Percentiles rank a stretch among this genome's conserved stretches.
phyloP scores from a whole-genome alignment of 2,888 invertebrate species.

The Amphipoea lucens region DNA sequence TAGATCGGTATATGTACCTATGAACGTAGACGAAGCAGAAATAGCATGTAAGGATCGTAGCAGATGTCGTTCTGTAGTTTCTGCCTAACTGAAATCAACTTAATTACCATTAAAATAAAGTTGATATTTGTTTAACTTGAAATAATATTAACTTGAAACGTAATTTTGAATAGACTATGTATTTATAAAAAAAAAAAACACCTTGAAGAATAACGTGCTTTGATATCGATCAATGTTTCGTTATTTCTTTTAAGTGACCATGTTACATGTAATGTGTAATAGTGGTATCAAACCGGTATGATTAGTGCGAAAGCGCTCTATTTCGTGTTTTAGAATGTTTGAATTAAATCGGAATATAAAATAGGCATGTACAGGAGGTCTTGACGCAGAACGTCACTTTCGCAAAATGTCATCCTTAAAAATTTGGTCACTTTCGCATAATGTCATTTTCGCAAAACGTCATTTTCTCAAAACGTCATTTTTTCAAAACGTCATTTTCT shows the following conservation, averaged over 20 bases:
- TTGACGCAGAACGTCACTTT: no score
- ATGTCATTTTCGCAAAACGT: no score
- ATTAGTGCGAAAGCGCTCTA: background rate
- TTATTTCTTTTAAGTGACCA: background rate
- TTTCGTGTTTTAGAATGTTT: background rate
- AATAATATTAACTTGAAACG: no score
- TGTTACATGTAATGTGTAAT: background rate
- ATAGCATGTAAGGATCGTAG: background rate
- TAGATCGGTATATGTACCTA: no score
- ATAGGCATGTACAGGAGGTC: background rate
- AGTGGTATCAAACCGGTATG: conserved; percentile 20
- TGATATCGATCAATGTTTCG: conserved; percentile 2
- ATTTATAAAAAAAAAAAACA: background rate
- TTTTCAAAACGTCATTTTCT: no score
- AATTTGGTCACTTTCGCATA: no score
- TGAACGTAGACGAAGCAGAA: background rate
- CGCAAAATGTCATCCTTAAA: no score
- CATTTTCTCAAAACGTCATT: no score
- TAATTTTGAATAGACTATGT: background rate
- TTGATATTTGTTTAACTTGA: no score
- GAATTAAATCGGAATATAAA: conserved; percentile 6
- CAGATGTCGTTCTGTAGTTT: background rate
- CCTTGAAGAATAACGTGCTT: background rate
- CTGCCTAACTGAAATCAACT: background rate
- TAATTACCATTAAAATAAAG: no score